These are phyloP conservation scores for Caenorhabditis japonica DNA, from an alignment of 2,888 invertebrate genomes.

Conservation along the genomic window DNA sequence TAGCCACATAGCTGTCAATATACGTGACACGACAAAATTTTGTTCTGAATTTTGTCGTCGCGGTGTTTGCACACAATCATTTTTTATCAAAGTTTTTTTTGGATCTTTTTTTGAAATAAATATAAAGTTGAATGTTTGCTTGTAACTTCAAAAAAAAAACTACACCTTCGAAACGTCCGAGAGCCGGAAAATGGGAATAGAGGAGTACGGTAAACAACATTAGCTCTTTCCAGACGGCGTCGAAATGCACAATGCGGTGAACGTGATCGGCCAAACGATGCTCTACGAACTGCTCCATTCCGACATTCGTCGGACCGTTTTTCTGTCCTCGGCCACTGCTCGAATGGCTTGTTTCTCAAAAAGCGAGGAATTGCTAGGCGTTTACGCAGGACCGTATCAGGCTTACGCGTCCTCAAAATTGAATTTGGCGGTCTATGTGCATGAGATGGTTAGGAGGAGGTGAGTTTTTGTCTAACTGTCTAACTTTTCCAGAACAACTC, in stretches of 20 bases:
- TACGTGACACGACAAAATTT: no score
- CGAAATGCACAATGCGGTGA: slow-evolving; percentile 53
- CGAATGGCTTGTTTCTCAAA: slow-evolving; percentile 22
- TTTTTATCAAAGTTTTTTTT: no score
- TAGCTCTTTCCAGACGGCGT: slow-evolving; percentile 23
- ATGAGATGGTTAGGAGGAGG: slow-evolving; percentile 43
- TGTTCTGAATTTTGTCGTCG: no score
- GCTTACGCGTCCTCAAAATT: slow-evolving; percentile 67
- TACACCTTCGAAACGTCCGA: no score
- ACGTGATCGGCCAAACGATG: slow-evolving; percentile 47
- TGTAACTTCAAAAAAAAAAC: no score
- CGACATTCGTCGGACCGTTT: slow-evolving; percentile 14
- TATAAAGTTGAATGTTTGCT: no score
- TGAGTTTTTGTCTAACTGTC: not conserved
- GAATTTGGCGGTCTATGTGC: slow-evolving; percentile 53
- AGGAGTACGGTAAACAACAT: no score
- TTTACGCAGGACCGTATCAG: slow-evolving; percentile 58
- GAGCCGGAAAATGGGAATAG: no score
- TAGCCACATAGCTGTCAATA: no score
- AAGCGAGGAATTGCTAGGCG: slow-evolving; percentile 6
- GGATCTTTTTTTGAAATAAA: no score
- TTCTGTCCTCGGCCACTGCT: slow-evolving; percentile 39
- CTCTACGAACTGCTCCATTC: slow-evolving; percentile 34
- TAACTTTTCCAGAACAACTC: not conserved
- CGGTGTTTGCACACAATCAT: no score